Evolutionary conservation across 2,888 invertebrate genomes (phyloP), one percentile per base, ranked within the genome.

Genomic region (Sphecodes monilicornis): DNA sequence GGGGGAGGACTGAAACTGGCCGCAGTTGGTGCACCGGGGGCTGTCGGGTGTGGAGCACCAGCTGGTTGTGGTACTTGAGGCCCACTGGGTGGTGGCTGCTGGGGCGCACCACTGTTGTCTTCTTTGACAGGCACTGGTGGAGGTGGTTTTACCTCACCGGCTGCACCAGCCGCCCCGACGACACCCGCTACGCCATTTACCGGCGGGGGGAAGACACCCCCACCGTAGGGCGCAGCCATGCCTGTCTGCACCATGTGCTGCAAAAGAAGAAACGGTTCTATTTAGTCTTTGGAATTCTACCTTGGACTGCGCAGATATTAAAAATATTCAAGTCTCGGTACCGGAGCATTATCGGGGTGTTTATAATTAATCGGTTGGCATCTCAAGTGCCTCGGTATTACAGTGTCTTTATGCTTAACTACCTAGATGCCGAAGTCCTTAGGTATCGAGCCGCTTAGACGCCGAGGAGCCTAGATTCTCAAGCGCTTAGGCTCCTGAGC

Each of bases 221-320:
- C 95, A 91, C 96, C 96, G 91, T 97, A 97, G 95, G 97, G 97
- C 96, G 96, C 96, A 95, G 97, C 96, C 97, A 98, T 97, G 95
- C 98, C 98, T 96, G 98, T 97, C 96, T 98, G 98, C 96, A 98
- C 98, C 98, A 98, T 98, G 96, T 98, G 98, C 98, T 98, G 97
- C 57, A 97, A 97, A 32, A 90, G 93, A n/a, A 92, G 92, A 41
- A 78, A 86, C 11, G 18, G 18, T 1, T 26, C 16, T 39, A 1
- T 32, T 80, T 43, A 82, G 54, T 81, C 32, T 26, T 11, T 2
- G 46, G 41, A 64, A 39, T 75, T 78, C 76, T 22, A 32, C 32
- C 13, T 46, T 32, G 1, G 3, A 57, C 32, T 8, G 18, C 8
- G 8, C 18, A 22, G 66, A 10, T 10, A 66, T 66, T 36, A 3